Evolutionary conservation across 2,113 vertebrate genomes (phyloP), one percentile per base, ranked within the genome.

Genomic region (Coryphaenoides rupestris): DNA sequence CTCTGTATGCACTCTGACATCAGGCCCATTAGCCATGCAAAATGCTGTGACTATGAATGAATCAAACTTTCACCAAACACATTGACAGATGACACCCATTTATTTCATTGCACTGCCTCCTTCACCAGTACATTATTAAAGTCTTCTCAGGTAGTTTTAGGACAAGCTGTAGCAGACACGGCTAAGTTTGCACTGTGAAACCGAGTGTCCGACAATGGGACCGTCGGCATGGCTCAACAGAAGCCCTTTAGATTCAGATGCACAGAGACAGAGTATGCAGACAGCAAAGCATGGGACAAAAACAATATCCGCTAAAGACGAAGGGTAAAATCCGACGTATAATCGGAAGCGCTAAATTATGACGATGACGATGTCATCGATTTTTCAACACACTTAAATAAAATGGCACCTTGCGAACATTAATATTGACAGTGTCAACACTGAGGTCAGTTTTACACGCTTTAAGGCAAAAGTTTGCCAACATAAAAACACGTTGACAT

Each of bases 41-140:
- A 40, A 40, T 40, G 33, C 33, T 40, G 9, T 7, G 33, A 40
- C 33, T 40, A 40, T 40, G 33, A 40, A 40, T 40, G 33, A 40
- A 40, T 13, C 33, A 40, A 40, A 40, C 33, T 7, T 40, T 40
- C 9, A 40, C 33, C 33, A 60, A 28, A 67, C 60, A 21, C 1
- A 54, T 21, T 2, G 22, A n/a, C 3, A 50, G 3, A 12, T 74
- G 76, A 53, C 40, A 83, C 74, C 60, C 81, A 78, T 52, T 70
- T 56, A 33, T 68, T 90, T 87, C 83, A 83, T 87, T 90, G 46
- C 23, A 67, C 65, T 70, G 57, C 58, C 63, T 70, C 69, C 57
- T 62, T 21, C 67, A 72, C 82, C 70, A 72, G 59, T 72, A 61
- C 55, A 63, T 63, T 40, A 62, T 66, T 50, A 3, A 50, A 33